Evolutionary conservation across 2,113 vertebrate genomes (phyloP).

Genomic region (Calidris pygmaea): DNA sequence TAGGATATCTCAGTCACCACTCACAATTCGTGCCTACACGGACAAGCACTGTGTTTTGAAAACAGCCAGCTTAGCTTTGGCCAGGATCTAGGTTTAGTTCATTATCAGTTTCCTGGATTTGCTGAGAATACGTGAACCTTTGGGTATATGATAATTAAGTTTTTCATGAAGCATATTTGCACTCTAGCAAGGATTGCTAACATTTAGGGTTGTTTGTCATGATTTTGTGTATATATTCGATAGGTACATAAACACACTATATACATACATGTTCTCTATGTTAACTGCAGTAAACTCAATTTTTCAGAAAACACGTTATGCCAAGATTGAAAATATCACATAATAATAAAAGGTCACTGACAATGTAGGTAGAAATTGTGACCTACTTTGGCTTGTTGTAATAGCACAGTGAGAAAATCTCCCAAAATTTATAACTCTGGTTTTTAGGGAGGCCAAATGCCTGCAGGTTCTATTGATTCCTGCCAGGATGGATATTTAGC

Average conservation of each 20-base stretch:
- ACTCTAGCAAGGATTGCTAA: not conserved
- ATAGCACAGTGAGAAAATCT: not conserved
- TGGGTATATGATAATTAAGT: not conserved
- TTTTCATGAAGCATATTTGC: not conserved
- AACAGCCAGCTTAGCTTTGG: not conserved
- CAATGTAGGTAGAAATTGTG: not conserved
- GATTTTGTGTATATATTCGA: not conserved
- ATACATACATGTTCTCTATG: not conserved
- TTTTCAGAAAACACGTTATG: not conserved
- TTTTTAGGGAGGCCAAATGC: not conserved
- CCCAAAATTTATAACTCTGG: not conserved
- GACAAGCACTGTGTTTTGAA: not conserved
- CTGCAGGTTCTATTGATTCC: not conserved
- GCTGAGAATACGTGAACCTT: conserved; percentile 10
- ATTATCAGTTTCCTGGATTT: not conserved
- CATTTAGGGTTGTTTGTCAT: not conserved
- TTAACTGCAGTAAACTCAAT: not conserved
- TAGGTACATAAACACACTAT: not conserved
- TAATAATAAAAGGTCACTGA: not conserved
- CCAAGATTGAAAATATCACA: not conserved
- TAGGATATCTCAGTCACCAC: not conserved
- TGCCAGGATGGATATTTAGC: not conserved
- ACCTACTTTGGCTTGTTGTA: not conserved
- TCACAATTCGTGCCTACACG: conserved; percentile 16
- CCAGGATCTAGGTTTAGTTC: conserved; percentile 9